Conservation (phyloP, 2,113 vertebrate species). For the Aptenodytes forsteri region DNA sequence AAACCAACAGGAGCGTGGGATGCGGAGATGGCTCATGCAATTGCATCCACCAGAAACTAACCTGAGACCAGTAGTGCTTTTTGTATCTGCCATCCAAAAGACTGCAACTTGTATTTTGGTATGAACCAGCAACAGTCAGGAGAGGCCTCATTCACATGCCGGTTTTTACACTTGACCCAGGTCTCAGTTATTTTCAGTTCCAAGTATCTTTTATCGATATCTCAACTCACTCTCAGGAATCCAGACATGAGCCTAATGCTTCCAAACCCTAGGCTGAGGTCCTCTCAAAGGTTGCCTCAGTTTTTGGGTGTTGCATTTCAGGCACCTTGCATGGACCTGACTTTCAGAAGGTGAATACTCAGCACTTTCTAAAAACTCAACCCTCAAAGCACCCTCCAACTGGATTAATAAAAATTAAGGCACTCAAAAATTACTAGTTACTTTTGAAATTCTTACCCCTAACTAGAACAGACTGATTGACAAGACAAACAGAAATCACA, state of each 20-base stretch:
- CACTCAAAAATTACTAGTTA: not conserved
- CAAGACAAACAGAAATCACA: not conserved
- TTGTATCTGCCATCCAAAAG: not conserved
- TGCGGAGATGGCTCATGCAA: not conserved
- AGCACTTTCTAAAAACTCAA: not conserved
- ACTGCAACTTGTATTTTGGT: not conserved
- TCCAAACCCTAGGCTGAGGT: not conserved
- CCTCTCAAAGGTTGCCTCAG: not conserved
- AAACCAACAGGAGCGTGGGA: not conserved
- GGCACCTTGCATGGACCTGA: not conserved
- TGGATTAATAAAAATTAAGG: slow-evolving; percentile 15
- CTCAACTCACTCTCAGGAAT: not conserved
- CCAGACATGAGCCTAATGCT: not conserved
- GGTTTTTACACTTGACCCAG: not conserved
- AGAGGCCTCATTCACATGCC: not conserved
- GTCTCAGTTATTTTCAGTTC: not conserved
- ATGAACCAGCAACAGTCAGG: not conserved
- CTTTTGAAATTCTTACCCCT: not conserved
- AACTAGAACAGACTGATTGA: not conserved
- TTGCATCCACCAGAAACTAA: not conserved
- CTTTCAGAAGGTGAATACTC: not conserved
- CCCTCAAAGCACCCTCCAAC: not conserved
- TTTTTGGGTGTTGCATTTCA: not conserved
- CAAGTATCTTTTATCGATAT: not conserved
- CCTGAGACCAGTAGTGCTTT: not conserved